A percentile compares a stretch with the other conserved stretches of the same genome.
These are phyloP conservation scores for Phorcus lineatus DNA, from an alignment of 2,888 invertebrate genomes.

Conservation along the genomic window DNA sequence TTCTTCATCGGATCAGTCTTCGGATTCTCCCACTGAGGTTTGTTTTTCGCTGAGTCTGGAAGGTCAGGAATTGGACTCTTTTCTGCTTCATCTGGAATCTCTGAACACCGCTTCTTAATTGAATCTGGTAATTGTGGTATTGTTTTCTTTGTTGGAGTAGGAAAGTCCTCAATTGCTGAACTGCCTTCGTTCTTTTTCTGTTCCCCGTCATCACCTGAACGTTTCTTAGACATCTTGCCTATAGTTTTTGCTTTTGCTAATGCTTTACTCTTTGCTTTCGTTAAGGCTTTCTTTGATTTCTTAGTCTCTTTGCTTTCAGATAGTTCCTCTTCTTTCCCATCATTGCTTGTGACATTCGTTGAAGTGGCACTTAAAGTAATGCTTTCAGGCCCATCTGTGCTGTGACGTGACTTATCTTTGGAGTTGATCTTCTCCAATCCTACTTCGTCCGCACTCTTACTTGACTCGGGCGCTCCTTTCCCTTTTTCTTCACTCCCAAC, in stretches of 20 bases:
- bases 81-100: neutral
- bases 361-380: neutral
- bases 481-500: too few species aligned
- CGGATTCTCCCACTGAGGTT: constrained; percentile 15
- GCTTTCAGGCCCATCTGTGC: too few species aligned
- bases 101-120: neutral
- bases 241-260: constrained; percentile 5
- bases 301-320: neutral
- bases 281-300: neutral
- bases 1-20: neutral
- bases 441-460: too few species aligned
- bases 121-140: neutral
- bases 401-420: too few species aligned
- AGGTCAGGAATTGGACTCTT: neutral
- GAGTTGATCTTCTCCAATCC: too few species aligned
- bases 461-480: too few species aligned
- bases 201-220: neutral
- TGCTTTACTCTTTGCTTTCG: neutral
- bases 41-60: neutral
- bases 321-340: neutral
- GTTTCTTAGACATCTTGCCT: neutral
- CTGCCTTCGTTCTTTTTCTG: neutral
- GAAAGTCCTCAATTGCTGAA: neutral
- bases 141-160: neutral
- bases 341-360: neutral